phyloP scores from a whole-genome alignment of 2,888 invertebrate species.

The Ectobius pallidus region DNA sequence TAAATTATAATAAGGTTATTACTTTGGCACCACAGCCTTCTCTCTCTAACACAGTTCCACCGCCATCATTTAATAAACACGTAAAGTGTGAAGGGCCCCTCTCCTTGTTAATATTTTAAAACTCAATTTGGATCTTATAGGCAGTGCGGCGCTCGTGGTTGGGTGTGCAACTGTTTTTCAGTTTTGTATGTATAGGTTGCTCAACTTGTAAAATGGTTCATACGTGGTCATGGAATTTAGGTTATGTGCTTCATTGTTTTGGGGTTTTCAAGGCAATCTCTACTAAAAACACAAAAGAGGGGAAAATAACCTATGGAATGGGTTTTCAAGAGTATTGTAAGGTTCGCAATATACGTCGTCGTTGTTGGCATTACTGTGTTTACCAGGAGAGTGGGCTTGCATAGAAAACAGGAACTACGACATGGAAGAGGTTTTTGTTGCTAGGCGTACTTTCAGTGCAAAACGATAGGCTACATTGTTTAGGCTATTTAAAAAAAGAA shows the following conservation, averaged over 20 bases:
- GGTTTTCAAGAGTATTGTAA: too few species aligned
- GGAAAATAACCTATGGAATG: background rate
- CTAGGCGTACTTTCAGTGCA: too few species aligned
- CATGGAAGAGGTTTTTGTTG: too few species aligned
- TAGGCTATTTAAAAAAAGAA: too few species aligned
- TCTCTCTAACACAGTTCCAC: background rate
- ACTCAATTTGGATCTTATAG: constrained; percentile 43
- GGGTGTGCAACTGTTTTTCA: constrained; percentile 10
- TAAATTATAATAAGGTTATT: constrained; percentile 46
- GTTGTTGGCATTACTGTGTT: too few species aligned
- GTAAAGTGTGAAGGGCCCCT: constrained; percentile 39
- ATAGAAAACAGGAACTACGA: too few species aligned
- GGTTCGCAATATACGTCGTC: too few species aligned
- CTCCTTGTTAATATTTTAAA: constrained; percentile 40
- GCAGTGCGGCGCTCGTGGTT: constrained; percentile 13
- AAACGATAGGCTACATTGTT: too few species aligned
- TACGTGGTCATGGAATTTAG: background rate
- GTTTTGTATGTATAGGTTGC: constrained; percentile 1
- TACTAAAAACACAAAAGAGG: background rate
- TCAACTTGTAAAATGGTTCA: constrained; percentile 20
- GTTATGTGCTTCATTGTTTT: constrained; percentile 21
- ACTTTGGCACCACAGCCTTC: constrained; percentile 26
- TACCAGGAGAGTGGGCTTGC: too few species aligned
- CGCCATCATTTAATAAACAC: constrained; percentile 44
- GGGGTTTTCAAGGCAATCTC: background rate